phyloP scores from a whole-genome alignment of 2,797 vertebrate genomes.

The Anabacerthia variegaticeps region DNA sequence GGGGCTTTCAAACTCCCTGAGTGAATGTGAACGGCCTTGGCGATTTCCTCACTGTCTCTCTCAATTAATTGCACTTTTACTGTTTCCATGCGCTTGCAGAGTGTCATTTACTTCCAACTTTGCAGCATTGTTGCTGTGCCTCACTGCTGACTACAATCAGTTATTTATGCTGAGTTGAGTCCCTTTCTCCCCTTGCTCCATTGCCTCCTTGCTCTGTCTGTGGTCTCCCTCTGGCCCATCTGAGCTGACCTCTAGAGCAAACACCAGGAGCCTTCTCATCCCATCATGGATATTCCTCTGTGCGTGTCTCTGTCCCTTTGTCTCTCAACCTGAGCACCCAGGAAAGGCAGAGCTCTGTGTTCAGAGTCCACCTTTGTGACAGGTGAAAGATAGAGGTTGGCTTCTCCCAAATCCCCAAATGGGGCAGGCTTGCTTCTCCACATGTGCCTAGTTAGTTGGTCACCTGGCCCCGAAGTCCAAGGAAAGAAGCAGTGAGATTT shows the following conservation, averaged over 20 bases:
- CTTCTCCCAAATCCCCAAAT: not conserved
- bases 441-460: fast-evolving
- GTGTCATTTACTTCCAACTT: not conserved
- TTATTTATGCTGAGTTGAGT: not conserved
- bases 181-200: fast-evolving
- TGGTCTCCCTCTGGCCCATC: not conserved
- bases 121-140: not conserved
- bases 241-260: not conserved
- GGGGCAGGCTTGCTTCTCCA: not conserved
- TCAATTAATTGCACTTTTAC: not conserved
- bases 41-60: not conserved
- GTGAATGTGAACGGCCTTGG: not conserved
- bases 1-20: not conserved
- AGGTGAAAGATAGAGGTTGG: not conserved
- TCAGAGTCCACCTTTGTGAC: not conserved
- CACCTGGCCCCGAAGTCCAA: not conserved
- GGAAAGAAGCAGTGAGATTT: not conserved
- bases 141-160: fast-evolving
- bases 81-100: not conserved
- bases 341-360: not conserved
- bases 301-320: not conserved
- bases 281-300: not conserved
- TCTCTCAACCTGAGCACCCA: not conserved
- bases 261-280: not conserved
- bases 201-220: not conserved